A percentile compares a stretch with the other conserved stretches of the same genome.
Evolutionary conservation across 2,113 vertebrate genomes (phyloP).

Genomic region (Centropristis striata): DNA sequence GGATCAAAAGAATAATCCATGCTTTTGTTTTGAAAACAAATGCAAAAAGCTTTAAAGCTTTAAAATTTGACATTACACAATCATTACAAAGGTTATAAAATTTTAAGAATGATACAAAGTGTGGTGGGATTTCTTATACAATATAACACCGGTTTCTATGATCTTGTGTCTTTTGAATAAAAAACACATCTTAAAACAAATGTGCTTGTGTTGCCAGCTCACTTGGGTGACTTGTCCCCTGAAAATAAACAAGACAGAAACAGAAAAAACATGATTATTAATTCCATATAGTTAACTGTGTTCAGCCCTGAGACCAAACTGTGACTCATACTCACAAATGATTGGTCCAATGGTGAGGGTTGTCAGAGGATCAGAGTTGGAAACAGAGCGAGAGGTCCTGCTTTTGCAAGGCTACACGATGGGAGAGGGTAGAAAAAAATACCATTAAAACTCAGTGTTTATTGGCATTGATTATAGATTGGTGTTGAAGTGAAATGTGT

Average conservation of each 20-base stretch:
- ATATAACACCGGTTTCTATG: neutral
- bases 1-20: neutral
- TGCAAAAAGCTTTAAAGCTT: neutral
- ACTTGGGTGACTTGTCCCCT: conserved; percentile 44
- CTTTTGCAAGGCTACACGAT: conserved; percentile 41
- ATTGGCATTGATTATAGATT: neutral
- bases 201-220: conserved; percentile 1
- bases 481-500: neutral
- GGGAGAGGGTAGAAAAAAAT: neutral
- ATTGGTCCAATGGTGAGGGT: conserved; percentile 67
- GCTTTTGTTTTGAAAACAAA: neutral
- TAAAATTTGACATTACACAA: neutral
- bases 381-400: conserved; percentile 54
- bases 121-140: neutral
- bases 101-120: neutral
- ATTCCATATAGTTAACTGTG: neutral
- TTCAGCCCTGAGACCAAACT: neutral
- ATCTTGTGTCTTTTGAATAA: neutral
- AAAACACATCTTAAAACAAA: neutral
- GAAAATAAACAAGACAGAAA: conserved; percentile 14
- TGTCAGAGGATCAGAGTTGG: conserved; percentile 13
- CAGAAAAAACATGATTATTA: neutral
- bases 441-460: neutral
- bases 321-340: conserved; percentile 52
- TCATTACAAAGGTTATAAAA: neutral